Base-by-base conservation (phyloP, 2,797 vertebrate genomes). In the Ispidina picta region DNA sequence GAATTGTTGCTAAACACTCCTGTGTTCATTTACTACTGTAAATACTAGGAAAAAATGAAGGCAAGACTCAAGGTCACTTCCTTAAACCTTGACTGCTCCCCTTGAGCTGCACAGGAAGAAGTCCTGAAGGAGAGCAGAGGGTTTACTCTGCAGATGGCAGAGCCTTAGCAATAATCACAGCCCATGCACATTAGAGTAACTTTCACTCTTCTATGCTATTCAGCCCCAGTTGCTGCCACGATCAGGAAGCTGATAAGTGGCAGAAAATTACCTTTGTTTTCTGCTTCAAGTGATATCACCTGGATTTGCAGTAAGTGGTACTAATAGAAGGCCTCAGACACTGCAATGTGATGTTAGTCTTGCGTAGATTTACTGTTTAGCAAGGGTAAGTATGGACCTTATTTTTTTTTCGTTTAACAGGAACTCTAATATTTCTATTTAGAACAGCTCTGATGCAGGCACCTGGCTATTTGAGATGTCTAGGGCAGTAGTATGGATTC, bases 231-330 rank as follows among this genome's bases (percentile, higher is more conserved):
- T 74, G 56, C 90, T 82, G 54, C 79, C 74, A 41, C 43, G 51
- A 77, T 71, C 65, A 35, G 78, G 87, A 77, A 76, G 64, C 69
- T 88, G 90, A 12, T 43, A 87, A 93, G 74, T 58, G 65, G 63
- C 41, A 88, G 83, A 83, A 77, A 93, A 93, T 89, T 58, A 71
- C 74, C 65, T 91, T 51, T 82, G 46, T 74, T 68, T 54, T 56
- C 54, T 60, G 1, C 60, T 49, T 76, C 26, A 82, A 68, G 60
- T 79, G 87, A 58, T 82, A 46, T 86, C 83, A 94, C 87, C 84
- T 94, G 92, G 60, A 46, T 26, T 80, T 88, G 74, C 74, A 86
- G 46, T 37, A 15, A 79, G 71, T 51, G 83, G 55, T 35, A 5
- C 60, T 86, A 65, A 84, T 15, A 79, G 60, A 26, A 49, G 62